A percentile compares a stretch with the other conserved stretches of the same genome.
Evolutionary conservation across 1,140 invertebrate genomes (phyloP).

Genomic region (Halesus radiatus): DNA sequence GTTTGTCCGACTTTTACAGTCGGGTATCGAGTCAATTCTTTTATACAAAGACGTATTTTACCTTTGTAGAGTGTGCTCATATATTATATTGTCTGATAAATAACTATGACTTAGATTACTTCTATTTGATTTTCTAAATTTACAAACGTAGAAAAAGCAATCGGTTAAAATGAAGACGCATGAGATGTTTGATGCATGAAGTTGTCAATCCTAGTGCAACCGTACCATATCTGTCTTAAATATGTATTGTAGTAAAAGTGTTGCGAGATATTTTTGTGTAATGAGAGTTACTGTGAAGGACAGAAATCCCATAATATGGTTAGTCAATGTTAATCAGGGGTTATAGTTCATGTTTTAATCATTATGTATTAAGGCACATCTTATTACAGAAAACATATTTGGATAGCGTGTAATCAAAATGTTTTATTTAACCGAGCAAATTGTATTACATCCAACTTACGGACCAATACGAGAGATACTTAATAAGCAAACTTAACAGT

Average conservation of each 20-base stretch:
- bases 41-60: conserved; percentile 49
- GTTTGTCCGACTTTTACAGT: conserved; percentile 19
- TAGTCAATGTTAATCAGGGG: conserved; percentile 51
- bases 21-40: conserved; percentile 54
- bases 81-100: conserved; percentile 31
- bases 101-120: neutral
- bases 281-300: conserved; percentile 40
- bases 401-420: conserved; percentile 44
- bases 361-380: conserved; percentile 49
- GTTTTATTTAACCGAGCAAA: conserved; percentile 40
- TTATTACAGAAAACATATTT: conserved; percentile 48
- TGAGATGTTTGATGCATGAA: conserved; percentile 40
- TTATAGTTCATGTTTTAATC: conserved; percentile 55
- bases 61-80: conserved; percentile 48
- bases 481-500: conserved; percentile 49
- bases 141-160: conserved; percentile 42
- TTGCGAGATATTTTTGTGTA: conserved; percentile 43
- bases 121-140: conserved; percentile 20
- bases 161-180: conserved; percentile 7
- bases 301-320: conserved; percentile 53
- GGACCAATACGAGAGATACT: conserved; percentile 56
- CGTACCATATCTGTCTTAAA: conserved; percentile 49
- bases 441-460: conserved; percentile 56
- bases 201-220: conserved; percentile 45
- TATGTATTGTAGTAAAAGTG: conserved; percentile 24